Evolutionary conservation across 2,113 vertebrate species (phyloP).

Genomic region (Dromas ardeola): DNA sequence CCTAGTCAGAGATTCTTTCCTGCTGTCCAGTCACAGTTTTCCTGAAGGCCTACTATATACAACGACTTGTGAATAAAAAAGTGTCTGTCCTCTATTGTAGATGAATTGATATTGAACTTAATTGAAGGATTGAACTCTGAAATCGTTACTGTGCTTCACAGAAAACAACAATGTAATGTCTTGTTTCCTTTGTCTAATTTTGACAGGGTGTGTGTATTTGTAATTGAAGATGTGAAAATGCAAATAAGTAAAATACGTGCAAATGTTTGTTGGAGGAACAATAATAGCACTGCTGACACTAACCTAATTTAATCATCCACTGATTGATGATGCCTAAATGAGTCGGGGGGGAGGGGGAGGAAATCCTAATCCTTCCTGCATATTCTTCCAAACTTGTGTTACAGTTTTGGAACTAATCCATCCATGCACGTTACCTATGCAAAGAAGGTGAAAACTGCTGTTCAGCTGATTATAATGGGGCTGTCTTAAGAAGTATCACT

Average conservation of each 20-base stretch:
- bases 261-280: not conserved
- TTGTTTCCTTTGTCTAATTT: not conserved
- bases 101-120: not conserved
- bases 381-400: not conserved
- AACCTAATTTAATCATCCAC: not conserved
- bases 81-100: not conserved
- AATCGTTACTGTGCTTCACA: not conserved
- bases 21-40: not conserved
- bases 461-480: constrained; percentile 69
- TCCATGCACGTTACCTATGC: constrained; percentile 22
- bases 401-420: not conserved
- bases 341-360: not conserved
- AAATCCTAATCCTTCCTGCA: not conserved
- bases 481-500: constrained; percentile 26
- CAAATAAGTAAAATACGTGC: not conserved
- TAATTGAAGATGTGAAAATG: not conserved
- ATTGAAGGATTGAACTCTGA: not conserved
- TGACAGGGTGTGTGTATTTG: not conserved
- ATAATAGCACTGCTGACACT: not conserved
- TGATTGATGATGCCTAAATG: constrained; percentile 7
- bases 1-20: not conserved
- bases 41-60: not conserved
- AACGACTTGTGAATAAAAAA: not conserved
- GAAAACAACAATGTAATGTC: not conserved
- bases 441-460: constrained; percentile 34